phyloP scores from a whole-genome alignment of 2,888 invertebrate genomes.

The Hypolimnas misippus region DNA sequence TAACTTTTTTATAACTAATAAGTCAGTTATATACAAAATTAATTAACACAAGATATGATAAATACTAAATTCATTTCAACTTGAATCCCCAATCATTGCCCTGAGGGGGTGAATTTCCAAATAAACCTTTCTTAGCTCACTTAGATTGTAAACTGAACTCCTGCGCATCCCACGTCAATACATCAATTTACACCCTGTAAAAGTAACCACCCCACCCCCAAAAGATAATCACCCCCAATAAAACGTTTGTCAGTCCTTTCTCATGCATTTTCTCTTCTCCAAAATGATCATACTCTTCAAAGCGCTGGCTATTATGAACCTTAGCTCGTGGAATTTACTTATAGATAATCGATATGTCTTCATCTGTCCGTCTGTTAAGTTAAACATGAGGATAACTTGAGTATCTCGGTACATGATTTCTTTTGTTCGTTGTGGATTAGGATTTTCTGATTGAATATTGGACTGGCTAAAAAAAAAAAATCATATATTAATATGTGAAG shows the following conservation, averaged over 20 bases:
- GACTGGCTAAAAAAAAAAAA: slow-evolving; percentile 63
- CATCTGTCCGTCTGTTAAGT: slow-evolving; percentile 57
- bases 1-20: too few species aligned
- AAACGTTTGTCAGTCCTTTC: slow-evolving; percentile 34
- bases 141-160: too few species aligned
- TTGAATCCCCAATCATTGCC: too few species aligned
- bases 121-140: too few species aligned
- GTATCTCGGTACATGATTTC: slow-evolving; percentile 59
- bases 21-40: too few species aligned
- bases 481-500: too few species aligned
- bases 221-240: slow-evolving; percentile 13
- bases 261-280: slow-evolving; percentile 73
- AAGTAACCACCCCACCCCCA: neutral
- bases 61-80: too few species aligned
- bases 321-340: slow-evolving; percentile 67
- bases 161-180: too few species aligned
- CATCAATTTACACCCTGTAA: too few species aligned
- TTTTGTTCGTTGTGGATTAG: slow-evolving; percentile 47
- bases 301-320: slow-evolving; percentile 65
- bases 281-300: slow-evolving; percentile 71
- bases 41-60: too few species aligned
- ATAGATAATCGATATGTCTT: slow-evolving; percentile 59
- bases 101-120: too few species aligned
- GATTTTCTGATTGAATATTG: slow-evolving; percentile 52
- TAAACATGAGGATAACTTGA: slow-evolving; percentile 57